Conservation (phyloP, 1,140 invertebrate genomes). For the Ditylenchus dipsaci region DNA sequence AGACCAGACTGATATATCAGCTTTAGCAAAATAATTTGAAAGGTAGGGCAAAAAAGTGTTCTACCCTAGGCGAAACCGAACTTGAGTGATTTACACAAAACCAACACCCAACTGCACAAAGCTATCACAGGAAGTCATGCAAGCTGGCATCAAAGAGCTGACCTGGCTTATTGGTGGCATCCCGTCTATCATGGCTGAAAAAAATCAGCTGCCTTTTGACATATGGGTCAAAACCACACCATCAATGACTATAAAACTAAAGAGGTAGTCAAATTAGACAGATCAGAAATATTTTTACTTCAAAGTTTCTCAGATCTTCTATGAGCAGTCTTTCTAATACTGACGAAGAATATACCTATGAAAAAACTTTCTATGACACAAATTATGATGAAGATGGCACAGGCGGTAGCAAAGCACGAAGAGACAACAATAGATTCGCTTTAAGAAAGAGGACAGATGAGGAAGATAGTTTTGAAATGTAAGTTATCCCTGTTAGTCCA, state of each 20-base stretch:
- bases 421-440: neutral
- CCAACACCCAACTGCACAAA: neutral
- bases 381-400: neutral
- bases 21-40: neutral
- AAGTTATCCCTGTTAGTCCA: no score
- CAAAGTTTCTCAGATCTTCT: no score
- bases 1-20: no score
- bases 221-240: neutral
- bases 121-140: neutral
- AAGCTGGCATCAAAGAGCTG: neutral
- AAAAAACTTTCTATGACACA: neutral
- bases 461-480: neutral
- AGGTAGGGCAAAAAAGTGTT: no score
- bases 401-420: neutral
- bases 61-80: no score
- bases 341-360: neutral
- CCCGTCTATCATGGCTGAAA: neutral
- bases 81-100: neutral
- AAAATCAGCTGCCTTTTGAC: neutral
- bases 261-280: neutral
- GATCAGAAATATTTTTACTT: no score
- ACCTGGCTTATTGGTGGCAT: neutral
- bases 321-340: neutral
- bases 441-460: neutral
- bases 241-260: neutral